Base-by-base conservation (phyloP, 2,797 vertebrate genomes). In the Arctocebus calabarensis region DNA sequence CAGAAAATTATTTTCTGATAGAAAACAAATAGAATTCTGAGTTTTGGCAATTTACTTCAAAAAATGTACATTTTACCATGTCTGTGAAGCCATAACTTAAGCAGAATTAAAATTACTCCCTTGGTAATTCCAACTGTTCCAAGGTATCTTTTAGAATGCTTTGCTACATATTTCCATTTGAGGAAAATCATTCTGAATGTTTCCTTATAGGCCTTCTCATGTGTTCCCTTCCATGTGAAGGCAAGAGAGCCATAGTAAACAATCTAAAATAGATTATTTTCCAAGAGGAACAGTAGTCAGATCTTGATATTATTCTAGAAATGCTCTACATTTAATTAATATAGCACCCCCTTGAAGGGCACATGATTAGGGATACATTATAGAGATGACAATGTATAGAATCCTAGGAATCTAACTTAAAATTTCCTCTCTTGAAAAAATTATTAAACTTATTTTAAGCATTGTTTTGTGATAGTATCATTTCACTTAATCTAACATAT, bases 351-450 rank as follows among this genome's bases (percentile, higher is more conserved):
- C 20, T 7, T 83, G 32, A 85, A 84, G 61, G 14, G 16, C 22
- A 37, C 7, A 90, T 34, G 37, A 48, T 68, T 75, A 48, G 43
- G 43, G 20, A 90, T 87, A 11, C 17, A 17, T 82, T 62, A 90
- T 9, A 88, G 32, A 55, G 85, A 16, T 75, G 20, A 64, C 19
- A 78, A 74, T 37, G 22, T 73, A 40, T 6, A 70, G 27, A 81
- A 19, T 32, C 43, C 25, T 81, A 90, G 8, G 95, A 81, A 74
- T 27, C 22, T 79, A 78, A 32, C 37, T 82, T 23, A 74, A 91
- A 90, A 59, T 75, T 2, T 40, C 11, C 11, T 77, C 25, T 95
- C 43, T 27, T 92, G 20, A 91, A 97, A 97, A 95, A 83, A 94
- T 40, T 86, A 87, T 83, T 78, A 93, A 90, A 64, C 10, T 43